These are phyloP conservation scores for Antitype chi DNA, from an alignment of 2,888 invertebrate species.

Conservation along the genomic window DNA sequence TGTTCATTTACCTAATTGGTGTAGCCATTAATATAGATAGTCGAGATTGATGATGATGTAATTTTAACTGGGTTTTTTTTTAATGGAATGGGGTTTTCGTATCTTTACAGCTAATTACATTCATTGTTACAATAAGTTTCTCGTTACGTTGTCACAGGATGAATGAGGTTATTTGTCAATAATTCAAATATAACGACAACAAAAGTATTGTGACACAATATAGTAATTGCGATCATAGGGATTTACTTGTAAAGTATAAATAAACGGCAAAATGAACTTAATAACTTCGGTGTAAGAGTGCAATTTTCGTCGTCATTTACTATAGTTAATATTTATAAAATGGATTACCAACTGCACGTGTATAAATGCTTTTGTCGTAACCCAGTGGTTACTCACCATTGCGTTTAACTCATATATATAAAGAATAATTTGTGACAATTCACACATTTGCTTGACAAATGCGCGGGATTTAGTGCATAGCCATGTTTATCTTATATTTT, in stretches of 20 bases:
- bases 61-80: neutral
- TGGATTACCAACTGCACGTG: slow-evolving; percentile 45
- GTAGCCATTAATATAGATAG: too few species aligned
- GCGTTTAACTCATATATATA: slow-evolving; percentile 71
- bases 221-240: slow-evolving; percentile 45
- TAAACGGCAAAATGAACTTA: slow-evolving; percentile 37
- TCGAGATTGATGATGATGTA: neutral
- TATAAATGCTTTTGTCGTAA: slow-evolving; percentile 49
- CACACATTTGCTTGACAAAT: slow-evolving; percentile 74
- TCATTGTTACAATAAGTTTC: slow-evolving; percentile 29
- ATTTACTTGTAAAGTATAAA: slow-evolving; percentile 21
- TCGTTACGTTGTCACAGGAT: slow-evolving; percentile 48
- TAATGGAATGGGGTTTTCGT: slow-evolving; percentile 19
- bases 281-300: neutral
- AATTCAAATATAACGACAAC: slow-evolving; percentile 42
- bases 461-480: slow-evolving; percentile 33
- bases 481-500: slow-evolving; percentile 47
- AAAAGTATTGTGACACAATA: slow-evolving; percentile 58
- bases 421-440: slow-evolving; percentile 69
- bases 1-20: neutral
- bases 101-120: slow-evolving; percentile 19
- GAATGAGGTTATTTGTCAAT: slow-evolving; percentile 61
- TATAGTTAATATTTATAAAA: slow-evolving; percentile 48
- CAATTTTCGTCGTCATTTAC: neutral
- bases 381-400: slow-evolving; percentile 52